Evolutionary conservation across 2,113 vertebrate genomes (phyloP).

Genomic region (Paracanthobrama guichenoti): DNA sequence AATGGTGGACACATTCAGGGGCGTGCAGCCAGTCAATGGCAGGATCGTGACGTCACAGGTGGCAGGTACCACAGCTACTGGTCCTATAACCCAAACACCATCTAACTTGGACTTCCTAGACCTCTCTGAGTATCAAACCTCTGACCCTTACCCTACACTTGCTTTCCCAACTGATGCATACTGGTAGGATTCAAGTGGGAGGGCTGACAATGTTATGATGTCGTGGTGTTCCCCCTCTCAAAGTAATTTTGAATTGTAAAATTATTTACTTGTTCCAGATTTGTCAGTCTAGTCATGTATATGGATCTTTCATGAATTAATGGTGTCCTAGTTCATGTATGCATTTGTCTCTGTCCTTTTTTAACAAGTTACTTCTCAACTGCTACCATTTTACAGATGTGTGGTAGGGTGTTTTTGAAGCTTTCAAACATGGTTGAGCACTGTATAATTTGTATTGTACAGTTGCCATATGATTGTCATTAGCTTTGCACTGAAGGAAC

Average conservation of each 20-base stretch:
- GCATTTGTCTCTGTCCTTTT: no score
- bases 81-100: neutral
- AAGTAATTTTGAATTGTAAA: no score
- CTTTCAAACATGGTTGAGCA: neutral
- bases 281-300: neutral
- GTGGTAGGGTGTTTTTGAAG: no score
- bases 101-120: neutral
- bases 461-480: neutral
- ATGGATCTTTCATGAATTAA: neutral
- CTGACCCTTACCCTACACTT: neutral
- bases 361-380: no score
- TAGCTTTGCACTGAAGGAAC: no score
- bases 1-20: slow-evolving; percentile 59
- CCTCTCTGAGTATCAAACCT: neutral
- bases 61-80: neutral
- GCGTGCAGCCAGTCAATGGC: slow-evolving; percentile 29
- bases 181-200: neutral
- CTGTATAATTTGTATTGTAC: neutral
- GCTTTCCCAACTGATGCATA: neutral
- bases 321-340: neutral
- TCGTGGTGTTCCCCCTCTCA: no score
- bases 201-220: neutral
- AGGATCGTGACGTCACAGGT: slow-evolving; percentile 52
- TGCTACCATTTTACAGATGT: neutral
- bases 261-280: neutral